These are phyloP conservation scores for Pogonocherus hispidulus DNA, from an alignment of 2,888 invertebrate genomes.

Conservation along the genomic window DNA sequence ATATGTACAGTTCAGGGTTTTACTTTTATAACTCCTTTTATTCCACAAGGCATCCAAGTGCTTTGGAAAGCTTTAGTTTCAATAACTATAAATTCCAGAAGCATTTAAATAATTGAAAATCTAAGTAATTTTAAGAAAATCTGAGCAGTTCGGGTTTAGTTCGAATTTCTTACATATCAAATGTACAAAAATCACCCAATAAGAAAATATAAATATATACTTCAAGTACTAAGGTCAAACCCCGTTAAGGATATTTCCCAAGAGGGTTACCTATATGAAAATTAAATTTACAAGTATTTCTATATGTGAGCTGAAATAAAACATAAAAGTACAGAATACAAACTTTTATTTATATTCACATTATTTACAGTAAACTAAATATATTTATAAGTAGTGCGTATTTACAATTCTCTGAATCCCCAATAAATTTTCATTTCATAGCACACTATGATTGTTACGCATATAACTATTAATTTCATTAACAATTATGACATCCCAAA, in stretches of 20 bases:
- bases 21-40: neutral
- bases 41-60: neutral
- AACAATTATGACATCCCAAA: too few species aligned
- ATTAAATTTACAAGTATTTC: neutral
- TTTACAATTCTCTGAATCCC: too few species aligned
- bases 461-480: too few species aligned
- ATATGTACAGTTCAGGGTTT: too few species aligned
- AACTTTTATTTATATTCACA: too few species aligned
- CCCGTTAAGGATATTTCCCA: neutral
- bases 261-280: neutral
- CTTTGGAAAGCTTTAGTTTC: neutral
- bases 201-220: neutral
- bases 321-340: neutral
- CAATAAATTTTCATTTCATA: too few species aligned
- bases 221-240: neutral
- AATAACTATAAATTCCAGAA: neutral
- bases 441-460: too few species aligned
- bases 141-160: neutral
- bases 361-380: too few species aligned
- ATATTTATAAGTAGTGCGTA: too few species aligned
- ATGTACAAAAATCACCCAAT: neutral
- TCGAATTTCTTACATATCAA: neutral
- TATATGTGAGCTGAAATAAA: neutral
- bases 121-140: neutral
- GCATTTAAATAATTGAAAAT: neutral